These are phyloP conservation scores for Pavo muticus DNA, from an alignment of 2,113 vertebrate species.

Conservation along the genomic window DNA sequence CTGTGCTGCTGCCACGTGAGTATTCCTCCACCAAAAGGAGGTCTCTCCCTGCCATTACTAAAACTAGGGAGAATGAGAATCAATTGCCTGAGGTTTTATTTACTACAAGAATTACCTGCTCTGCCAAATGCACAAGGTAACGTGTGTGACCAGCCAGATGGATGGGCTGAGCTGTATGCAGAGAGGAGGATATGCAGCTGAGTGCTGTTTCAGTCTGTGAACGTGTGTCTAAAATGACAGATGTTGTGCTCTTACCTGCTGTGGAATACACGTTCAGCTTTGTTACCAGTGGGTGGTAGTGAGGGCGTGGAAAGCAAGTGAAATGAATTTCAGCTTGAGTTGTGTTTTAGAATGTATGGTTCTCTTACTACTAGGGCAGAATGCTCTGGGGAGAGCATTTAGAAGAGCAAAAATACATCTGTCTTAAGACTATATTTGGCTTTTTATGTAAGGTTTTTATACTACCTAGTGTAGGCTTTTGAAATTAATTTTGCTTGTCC, in stretches of 20 bases:
- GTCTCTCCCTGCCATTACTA: background rate
- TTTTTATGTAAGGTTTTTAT: background rate
- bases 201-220: background rate
- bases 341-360: background rate
- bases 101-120: constrained; percentile 59
- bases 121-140: background rate
- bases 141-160: background rate
- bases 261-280: background rate
- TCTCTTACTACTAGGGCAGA: background rate
- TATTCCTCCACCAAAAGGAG: background rate
- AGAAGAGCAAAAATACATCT: background rate
- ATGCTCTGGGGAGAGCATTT: background rate
- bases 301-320: background rate
- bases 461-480: background rate
- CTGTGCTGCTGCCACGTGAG: background rate
- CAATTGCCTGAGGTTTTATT: background rate
- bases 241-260: background rate
- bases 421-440: constrained; percentile 25
- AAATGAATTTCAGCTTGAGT: background rate
- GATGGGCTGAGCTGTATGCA: background rate
- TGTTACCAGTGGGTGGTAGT: background rate
- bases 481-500: constrained; percentile 41
- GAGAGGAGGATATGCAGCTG: background rate
- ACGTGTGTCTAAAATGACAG: background rate
- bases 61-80: background rate